Base-by-base conservation (phyloP, 2,113 vertebrate genomes). In the Scomber colias region DNA sequence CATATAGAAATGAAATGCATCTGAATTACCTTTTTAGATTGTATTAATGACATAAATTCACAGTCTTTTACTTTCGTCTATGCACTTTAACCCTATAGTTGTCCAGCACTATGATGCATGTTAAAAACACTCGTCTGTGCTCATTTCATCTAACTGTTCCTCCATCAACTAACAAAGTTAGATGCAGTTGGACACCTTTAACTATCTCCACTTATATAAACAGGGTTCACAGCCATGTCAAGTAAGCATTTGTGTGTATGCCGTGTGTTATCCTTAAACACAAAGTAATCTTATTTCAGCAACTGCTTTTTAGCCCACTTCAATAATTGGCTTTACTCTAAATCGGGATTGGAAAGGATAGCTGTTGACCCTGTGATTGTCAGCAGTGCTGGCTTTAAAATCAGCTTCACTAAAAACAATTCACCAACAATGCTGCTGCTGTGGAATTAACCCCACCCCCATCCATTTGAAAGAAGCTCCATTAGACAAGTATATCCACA, bases 281-380 rank as follows among this genome's bases (percentile, higher is more conserved):
- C 82, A 74, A 53, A 68, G 11, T 90, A 84, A 92, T 93, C 82
- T 79, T 79, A 78, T 84, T 87, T 70, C 74, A 84, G 49, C 80
- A 56, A 86, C 80, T 75, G 62, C 54, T 53, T 82, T 63, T 83
- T 60, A 82, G 59, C 79, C 76, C 56, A 27, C 50, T 77, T 79
- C 71, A 89, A 87, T 90, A 89, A 93, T 90, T 91, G 89, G 79
- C 76, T 92, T 92, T 87, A 71, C 77, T 83, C 68, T 62, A 72
- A 74, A 84, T 86, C 46, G 0, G 88, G 85, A 88, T 76, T 73
- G 75, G 56, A 77, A 15, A 56, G 68, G 77, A 89, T 75, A 71
- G 78, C 54, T 82, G 87, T 88, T 88, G 86, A 24, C 54, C 24
- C 15, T 51, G 68, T 84, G 87, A 87, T 84, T 88, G 83, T 67